phyloP scores from a whole-genome alignment of 2,797 vertebrate species.

The Clarias laeviceps region DNA sequence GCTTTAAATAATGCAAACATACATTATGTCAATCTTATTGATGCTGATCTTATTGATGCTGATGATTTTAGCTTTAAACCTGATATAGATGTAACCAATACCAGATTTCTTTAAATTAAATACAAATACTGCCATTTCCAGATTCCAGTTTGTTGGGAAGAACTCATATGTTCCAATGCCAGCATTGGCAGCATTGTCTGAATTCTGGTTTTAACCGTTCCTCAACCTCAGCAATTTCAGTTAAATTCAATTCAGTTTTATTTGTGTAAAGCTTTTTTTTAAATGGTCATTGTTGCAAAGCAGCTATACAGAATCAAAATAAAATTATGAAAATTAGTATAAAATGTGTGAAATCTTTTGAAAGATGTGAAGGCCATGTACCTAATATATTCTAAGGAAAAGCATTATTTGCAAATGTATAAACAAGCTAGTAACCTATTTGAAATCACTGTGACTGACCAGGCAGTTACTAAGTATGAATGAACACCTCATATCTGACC shows the following conservation, averaged over 20 bases:
- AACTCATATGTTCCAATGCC: background rate
- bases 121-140: background rate
- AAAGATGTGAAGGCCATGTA: background rate
- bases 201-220: background rate
- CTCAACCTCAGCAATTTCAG: background rate
- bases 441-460: background rate
- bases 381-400: background rate
- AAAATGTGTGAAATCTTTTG: no score
- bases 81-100: background rate
- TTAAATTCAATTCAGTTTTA: no score
- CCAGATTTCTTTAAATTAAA: background rate
- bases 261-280: no score
- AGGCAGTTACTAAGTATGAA: slow-evolving; percentile 7
- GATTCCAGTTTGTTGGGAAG: background rate
- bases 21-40: no score
- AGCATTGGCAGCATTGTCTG: background rate
- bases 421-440: background rate
- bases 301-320: no score
- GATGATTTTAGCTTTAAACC: background rate
- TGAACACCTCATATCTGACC: background rate
- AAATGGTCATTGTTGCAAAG: no score
- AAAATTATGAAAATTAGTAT: no score
- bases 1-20: background rate
- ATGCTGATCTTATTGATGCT: no score
- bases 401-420: background rate